Evolutionary conservation across 2,888 invertebrate genomes (phyloP).

Genomic region (Pyrrhia umbra): DNA sequence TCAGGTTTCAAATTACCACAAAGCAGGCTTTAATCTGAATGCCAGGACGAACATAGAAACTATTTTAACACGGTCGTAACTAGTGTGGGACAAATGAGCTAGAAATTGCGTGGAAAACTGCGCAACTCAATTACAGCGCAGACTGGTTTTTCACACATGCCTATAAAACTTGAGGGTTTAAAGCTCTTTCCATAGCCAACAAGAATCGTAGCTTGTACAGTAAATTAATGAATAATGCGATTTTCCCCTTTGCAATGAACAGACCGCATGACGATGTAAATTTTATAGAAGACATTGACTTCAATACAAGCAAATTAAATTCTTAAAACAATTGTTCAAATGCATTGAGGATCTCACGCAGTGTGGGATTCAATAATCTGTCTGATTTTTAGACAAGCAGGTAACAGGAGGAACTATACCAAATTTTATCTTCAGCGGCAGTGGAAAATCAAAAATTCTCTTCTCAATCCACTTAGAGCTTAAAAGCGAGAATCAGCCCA

Average conservation of each 20-base stretch:
- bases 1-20: slow-evolving; percentile 25
- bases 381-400: too few species aligned
- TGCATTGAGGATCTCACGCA: neutral
- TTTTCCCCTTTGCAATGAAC: slow-evolving; percentile 6
- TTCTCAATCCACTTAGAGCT: neutral
- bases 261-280: neutral
- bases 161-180: too few species aligned
- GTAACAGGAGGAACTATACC: too few species aligned
- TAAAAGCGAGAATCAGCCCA: neutral
- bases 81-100: slow-evolving; percentile 39
- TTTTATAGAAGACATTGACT: neutral
- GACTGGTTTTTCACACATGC: neutral
- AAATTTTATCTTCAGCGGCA: too few species aligned
- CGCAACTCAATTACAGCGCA: too few species aligned
- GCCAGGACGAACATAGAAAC: slow-evolving; percentile 8
- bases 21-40: slow-evolving; percentile 32
- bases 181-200: too few species aligned
- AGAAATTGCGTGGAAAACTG: too few species aligned
- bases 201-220: neutral
- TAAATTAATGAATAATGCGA: neutral
- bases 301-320: neutral
- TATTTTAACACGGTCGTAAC: slow-evolving; percentile 28
- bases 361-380: neutral
- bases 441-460: neutral
- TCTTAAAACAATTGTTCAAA: neutral